Evolutionary conservation across 2,113 vertebrate species (phyloP).

Genomic region (Spheniscus mendiculus): DNA sequence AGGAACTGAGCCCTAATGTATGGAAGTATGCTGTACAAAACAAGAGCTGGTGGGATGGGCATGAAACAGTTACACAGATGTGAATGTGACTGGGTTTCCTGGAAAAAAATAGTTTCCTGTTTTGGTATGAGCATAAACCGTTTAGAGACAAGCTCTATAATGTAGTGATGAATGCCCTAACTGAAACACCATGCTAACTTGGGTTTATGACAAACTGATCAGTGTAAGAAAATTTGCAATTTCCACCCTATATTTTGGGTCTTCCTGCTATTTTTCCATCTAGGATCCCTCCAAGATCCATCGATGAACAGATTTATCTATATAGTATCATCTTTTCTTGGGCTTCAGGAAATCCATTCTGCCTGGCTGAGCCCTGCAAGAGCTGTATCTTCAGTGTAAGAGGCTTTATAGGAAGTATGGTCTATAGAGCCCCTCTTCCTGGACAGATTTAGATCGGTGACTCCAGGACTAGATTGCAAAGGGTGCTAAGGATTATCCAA

Average conservation of each 20-base stretch:
- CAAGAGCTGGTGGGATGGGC: background rate
- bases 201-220: background rate
- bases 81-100: background rate
- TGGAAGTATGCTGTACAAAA: background rate
- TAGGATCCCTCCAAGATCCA: background rate
- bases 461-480: background rate
- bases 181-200: background rate
- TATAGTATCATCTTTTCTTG: background rate
- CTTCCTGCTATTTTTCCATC: background rate
- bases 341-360: background rate
- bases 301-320: background rate
- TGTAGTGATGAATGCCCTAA: background rate
- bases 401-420: background rate
- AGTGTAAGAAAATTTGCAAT: background rate
- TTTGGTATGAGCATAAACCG: background rate
- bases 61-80: background rate
- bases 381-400: background rate
- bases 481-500: background rate
- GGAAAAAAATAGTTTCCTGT: background rate
- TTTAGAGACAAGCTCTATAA: background rate
- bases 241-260: background rate
- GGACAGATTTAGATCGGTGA: background rate
- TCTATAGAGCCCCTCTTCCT: background rate
- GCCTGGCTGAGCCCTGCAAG: background rate
- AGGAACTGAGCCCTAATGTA: background rate